phyloP scores from a whole-genome alignment of 2,113 vertebrate genomes.

The Phyllostomus hastatus region DNA sequence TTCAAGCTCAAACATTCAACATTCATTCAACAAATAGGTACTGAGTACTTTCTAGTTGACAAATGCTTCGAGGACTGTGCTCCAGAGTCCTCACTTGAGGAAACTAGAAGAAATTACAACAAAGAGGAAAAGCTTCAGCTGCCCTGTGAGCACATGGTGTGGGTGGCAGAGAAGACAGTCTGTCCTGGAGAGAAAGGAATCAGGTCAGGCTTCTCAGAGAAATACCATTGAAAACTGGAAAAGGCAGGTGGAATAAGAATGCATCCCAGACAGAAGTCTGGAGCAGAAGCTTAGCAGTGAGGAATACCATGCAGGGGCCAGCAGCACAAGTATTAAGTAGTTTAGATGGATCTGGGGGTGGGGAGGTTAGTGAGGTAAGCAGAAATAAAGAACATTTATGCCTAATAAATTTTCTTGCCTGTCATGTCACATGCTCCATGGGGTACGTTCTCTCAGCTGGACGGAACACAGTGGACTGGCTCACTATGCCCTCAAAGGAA shows the following conservation, averaged over 20 bases:
- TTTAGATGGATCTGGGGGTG: neutral
- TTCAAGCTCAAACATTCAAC: neutral
- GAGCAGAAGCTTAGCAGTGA: neutral
- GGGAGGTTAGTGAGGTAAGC: neutral
- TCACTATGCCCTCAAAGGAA: neutral
- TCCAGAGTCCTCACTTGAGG: neutral
- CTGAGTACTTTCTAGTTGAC: neutral
- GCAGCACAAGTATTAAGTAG: accelerated
- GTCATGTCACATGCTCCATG: neutral
- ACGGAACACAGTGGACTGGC: neutral
- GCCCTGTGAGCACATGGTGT: too few relatives aligned
- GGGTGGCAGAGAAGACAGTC: neutral
- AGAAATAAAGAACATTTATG: neutral
- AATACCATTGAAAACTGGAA: neutral
- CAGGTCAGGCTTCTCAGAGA: neutral
- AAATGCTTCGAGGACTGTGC: accelerated
- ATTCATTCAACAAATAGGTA: neutral
- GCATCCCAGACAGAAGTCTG: neutral
- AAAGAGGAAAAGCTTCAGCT: neutral
- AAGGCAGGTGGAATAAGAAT: neutral
- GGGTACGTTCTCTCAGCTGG: neutral
- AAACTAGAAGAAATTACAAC: neutral
- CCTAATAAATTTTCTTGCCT: neutral
- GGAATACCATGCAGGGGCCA: neutral
- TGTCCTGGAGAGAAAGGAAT: neutral